phyloP scores from a whole-genome alignment of 1,140 invertebrate genomes.

The Calosoma granatense region DNA sequence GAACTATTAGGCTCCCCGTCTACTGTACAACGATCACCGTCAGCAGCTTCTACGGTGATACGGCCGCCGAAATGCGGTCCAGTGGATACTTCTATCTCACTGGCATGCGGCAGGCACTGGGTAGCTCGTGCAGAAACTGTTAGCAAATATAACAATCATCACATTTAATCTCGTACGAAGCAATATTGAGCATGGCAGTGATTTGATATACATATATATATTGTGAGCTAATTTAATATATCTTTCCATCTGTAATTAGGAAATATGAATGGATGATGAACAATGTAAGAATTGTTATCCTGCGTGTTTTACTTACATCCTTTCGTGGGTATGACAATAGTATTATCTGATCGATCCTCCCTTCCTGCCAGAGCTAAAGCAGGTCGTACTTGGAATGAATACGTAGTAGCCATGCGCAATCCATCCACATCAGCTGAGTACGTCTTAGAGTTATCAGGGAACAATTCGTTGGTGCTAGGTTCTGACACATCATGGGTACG shows the following conservation, averaged over 20 bases:
- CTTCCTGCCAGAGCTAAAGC: conserved; percentile 29
- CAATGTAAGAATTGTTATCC: too few species aligned
- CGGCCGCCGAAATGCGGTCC: conserved; percentile 65
- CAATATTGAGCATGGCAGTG: background rate
- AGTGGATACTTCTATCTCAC: conserved; percentile 69
- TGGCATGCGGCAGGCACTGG: conserved; percentile 61
- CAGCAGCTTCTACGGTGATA: conserved; percentile 58
- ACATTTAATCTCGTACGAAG: background rate
- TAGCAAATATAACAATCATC: conserved; percentile 16
- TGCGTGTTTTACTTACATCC: conserved; percentile 52
- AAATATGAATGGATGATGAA: too few species aligned
- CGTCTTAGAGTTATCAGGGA: conserved; percentile 22
- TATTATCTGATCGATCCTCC: conserved; percentile 29
- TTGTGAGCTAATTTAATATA: background rate
- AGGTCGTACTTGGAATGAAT: conserved; percentile 60
- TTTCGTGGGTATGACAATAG: conserved; percentile 57
- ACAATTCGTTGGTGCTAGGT: conserved; percentile 19
- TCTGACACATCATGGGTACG: conserved; percentile 39
- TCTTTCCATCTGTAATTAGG: too few species aligned
- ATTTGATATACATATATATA: too few species aligned
- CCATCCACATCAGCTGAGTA: conserved; percentile 49
- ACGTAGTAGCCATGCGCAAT: conserved; percentile 65
- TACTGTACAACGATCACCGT: conserved; percentile 49
- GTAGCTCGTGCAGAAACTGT: conserved; percentile 66
- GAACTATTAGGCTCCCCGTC: conserved; percentile 52